Base-by-base conservation (phyloP, 2,797 vertebrate species). In the Hyperoplus lanceolatus region DNA sequence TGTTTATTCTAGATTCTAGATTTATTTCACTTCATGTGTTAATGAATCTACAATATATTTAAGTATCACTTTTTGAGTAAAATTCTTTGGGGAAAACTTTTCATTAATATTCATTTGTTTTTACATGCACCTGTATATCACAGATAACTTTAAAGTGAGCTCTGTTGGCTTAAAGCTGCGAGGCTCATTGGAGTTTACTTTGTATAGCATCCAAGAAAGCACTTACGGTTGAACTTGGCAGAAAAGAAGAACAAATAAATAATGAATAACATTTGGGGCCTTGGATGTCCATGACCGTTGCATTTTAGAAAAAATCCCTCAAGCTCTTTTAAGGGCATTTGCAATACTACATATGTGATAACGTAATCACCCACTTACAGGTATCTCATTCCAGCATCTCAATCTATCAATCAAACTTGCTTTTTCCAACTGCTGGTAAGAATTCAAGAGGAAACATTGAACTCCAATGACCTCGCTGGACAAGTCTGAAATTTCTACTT, bases 381-480 rank as follows among this genome's bases (percentile, higher is more conserved):
- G 65, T 89, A 76, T 85, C 89, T 85, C 83, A 87, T 87, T 90
- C 87, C 78, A 86, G 83, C 84, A 77, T 80, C 80, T 80, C 73
- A 38, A 60, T 71, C 76, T 71, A 29, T 29, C 29, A 29, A 29
- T 29, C 29, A 29, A 29, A 29, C 76, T 77, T 75, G 57, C 83
- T 85, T 80, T 76, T 46, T 56, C 58, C 68, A 75, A 42, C 63
- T 46, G 64, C 80, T 74, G 77, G 71, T 77, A 70, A 87, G 80
- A 89, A 82, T 83, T 78, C 77, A 79, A 91, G 91, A 92, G 92
- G 89, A 91, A 94, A 88, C 89, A 89, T 86, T 91, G 90, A 89
- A 88, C 83, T 90, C 81, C 81, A 68, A 53, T 80, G 85, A 87
- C 80, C 85, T 82, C 51, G 70, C 66, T 38, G 21, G 75, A 83